These are phyloP conservation scores for Pelosia muscerda DNA, from an alignment of 2,888 invertebrate species.

Conservation along the genomic window DNA sequence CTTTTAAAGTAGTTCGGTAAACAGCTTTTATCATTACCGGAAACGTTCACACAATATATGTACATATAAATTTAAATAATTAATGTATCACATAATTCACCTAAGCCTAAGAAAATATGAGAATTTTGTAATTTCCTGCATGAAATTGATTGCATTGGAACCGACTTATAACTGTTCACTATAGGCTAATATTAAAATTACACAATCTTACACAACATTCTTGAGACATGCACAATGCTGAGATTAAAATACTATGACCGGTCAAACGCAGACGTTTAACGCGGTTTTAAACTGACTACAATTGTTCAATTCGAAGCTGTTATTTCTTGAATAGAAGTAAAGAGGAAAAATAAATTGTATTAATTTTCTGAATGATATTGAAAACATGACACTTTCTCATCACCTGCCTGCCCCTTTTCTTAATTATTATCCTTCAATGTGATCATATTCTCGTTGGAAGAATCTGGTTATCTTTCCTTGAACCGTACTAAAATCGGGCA, in stretches of 20 bases:
- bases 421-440: too few relatives aligned
- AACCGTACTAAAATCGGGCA: not conserved
- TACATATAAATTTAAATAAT: conserved; percentile 10
- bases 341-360: conserved; percentile 32
- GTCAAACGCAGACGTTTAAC: conserved; percentile 41
- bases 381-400: not conserved
- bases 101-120: conserved; percentile 24
- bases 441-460: too few relatives aligned
- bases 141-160: conserved; percentile 28
- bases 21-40: conserved; percentile 29
- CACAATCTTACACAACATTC: conserved; percentile 41
- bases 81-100: not conserved
- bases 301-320: conserved; percentile 36
- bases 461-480: not conserved
- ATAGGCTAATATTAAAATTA: conserved; percentile 35
- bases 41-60: conserved; percentile 27
- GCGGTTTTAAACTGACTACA: conserved; percentile 29
- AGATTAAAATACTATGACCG: conserved; percentile 48
- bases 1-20: conserved; percentile 42
- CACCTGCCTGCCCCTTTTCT: not conserved
- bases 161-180: conserved; percentile 31
- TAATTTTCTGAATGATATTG: not conserved
- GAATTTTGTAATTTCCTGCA: conserved; percentile 35
- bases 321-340: conserved; percentile 38
- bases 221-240: conserved; percentile 36